Evolutionary conservation across 2,888 invertebrate species (phyloP).

Genomic region (Oscheius sp.): DNA sequence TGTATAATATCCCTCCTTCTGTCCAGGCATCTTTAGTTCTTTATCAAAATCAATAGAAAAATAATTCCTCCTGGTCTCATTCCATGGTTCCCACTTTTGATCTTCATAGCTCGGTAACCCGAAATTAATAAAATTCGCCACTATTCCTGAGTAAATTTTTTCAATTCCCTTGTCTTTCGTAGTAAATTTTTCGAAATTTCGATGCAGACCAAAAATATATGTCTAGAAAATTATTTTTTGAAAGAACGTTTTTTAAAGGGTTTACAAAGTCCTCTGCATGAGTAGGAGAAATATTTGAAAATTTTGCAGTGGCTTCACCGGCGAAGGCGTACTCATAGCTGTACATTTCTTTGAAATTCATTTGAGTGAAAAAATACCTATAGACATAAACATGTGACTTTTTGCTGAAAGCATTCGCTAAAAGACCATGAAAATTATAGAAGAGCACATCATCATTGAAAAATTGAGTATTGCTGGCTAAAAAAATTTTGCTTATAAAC

Average conservation of each 20-base stretch:
- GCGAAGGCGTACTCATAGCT: too few relatives aligned
- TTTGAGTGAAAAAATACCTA: neutral
- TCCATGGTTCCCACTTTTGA: neutral
- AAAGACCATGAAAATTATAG: neutral
- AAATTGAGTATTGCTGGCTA: neutral
- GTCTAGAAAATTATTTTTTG: neutral
- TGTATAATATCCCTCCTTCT: neutral
- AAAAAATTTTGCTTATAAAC: too few relatives aligned
- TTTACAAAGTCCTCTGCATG: neutral
- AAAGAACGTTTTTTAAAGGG: too few relatives aligned
- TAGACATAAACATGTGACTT: neutral
- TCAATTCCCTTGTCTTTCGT: neutral
- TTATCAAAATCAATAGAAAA: constrained; percentile 1
- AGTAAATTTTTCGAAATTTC: neutral
- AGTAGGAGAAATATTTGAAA: neutral
- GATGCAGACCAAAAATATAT: neutral
- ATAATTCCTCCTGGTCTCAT: neutral
- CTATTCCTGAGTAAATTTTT: neutral
- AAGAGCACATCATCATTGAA: constrained; percentile 6
- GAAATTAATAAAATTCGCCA: neutral
- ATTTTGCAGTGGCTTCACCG: neutral
- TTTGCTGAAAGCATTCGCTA: neutral
- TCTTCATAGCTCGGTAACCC: neutral
- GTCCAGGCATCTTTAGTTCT: neutral
- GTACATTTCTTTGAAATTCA: too few relatives aligned